Percentiles rank a stretch among this genome's conserved stretches.
phyloP scores from a whole-genome alignment of 2,888 invertebrate genomes.

The Oscheius sp. region DNA sequence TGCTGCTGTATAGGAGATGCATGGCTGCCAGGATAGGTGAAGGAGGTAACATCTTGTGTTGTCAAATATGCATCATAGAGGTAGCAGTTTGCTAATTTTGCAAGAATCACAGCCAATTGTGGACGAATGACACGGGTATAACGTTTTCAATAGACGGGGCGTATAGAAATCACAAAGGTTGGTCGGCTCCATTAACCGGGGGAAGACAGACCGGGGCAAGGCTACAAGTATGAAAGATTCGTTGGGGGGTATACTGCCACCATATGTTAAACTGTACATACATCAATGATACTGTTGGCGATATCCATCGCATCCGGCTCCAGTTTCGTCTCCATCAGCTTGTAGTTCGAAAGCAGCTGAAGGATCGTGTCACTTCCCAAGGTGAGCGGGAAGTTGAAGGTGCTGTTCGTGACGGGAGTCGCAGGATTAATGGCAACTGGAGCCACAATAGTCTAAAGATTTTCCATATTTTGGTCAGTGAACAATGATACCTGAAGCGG shows the following conservation, averaged over 20 bases:
- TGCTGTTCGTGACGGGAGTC: background rate
- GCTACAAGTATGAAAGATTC: constrained; percentile 31
- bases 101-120: constrained; percentile 29
- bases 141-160: background rate
- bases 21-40: background rate
- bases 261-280: constrained; percentile 45
- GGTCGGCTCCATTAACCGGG: constrained; percentile 9
- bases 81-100: background rate
- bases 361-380: constrained; percentile 31
- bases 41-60: background rate
- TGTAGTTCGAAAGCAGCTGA: constrained; percentile 50
- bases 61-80: constrained; percentile 27
- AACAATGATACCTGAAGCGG: constrained; percentile 12
- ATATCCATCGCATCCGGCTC: constrained; percentile 28
- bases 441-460: constrained; percentile 39
- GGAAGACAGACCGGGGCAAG: background rate
- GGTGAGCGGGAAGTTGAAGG: constrained; percentile 36
- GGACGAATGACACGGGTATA: constrained; percentile 17
- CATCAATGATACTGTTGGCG: constrained; percentile 52
- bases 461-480: background rate
- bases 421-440: constrained; percentile 47
- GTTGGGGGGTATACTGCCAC: background rate
- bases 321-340: constrained; percentile 40
- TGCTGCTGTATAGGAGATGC: constrained; percentile 16
- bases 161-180: constrained; percentile 5